A percentile compares a stretch with the other conserved stretches of the same genome.
Evolutionary conservation across 2,888 invertebrate genomes (phyloP).

Genomic region (Phytoseiulus persimilis): DNA sequence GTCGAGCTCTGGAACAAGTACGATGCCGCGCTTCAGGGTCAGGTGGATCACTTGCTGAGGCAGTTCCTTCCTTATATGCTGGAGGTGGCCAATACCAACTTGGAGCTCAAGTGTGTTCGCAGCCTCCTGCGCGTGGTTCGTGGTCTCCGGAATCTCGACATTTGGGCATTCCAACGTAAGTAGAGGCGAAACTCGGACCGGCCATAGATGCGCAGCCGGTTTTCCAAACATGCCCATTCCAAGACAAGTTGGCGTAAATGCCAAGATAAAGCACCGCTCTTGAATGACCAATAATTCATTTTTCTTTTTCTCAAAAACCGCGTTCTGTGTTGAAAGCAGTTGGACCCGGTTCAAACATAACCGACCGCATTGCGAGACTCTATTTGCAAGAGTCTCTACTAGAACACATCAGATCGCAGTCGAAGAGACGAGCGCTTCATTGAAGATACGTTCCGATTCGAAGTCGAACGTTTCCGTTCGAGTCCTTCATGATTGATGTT

Average conservation of each 20-base stretch:
- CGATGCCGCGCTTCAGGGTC: conserved; percentile 19
- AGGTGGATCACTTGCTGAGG: conserved; percentile 28
- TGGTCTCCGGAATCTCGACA: conserved; percentile 17
- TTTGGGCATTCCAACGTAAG: conserved; percentile 30
- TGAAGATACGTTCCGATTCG: no score
- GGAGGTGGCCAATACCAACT: conserved; percentile 30
- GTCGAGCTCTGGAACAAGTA: conserved; percentile 20
- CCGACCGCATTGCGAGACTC: no score
- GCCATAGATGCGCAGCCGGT: background rate
- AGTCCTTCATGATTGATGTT: no score
- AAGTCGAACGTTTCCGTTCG: no score
- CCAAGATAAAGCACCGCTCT: background rate
- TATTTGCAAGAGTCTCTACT: background rate
- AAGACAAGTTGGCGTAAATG: background rate
- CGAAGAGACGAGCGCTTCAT: background rate
- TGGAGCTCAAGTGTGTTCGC: conserved; percentile 24
- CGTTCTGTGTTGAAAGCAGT: background rate
- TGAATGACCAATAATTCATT: background rate
- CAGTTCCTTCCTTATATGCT: conserved; percentile 27
- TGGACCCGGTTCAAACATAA: background rate
- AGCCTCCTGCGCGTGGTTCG: conserved; percentile 19
- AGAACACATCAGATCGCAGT: background rate
- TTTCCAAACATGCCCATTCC: background rate
- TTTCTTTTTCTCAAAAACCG: background rate
- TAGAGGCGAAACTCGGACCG: background rate